phyloP scores from a whole-genome alignment of 2,888 invertebrate genomes.

The Apamea anceps region DNA sequence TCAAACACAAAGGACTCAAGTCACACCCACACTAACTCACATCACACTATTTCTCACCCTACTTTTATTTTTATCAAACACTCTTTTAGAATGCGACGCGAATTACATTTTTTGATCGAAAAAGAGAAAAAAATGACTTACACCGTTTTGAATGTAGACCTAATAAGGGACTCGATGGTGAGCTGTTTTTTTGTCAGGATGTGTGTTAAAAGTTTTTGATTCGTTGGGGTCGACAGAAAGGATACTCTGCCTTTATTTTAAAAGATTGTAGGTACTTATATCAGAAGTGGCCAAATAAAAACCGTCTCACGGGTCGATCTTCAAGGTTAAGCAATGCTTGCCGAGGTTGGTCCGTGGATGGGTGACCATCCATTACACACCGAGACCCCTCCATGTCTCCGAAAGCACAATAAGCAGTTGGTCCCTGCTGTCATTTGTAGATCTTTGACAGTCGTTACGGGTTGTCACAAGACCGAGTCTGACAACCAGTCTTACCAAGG shows the following conservation, averaged over 20 bases:
- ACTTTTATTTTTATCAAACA: constrained; percentile 53
- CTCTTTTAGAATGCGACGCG: constrained; percentile 52
- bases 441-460: too few relatives aligned
- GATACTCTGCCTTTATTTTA: not conserved
- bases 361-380: too few relatives aligned
- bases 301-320: too few relatives aligned
- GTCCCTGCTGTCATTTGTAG: too few relatives aligned
- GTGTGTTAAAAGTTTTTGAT: constrained; percentile 14
- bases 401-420: too few relatives aligned
- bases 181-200: constrained; percentile 20
- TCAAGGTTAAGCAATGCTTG: too few relatives aligned
- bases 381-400: too few relatives aligned
- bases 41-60: not conserved
- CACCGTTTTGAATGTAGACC: constrained; percentile 50
- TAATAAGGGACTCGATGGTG: constrained; percentile 32
- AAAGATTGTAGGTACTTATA: not conserved
- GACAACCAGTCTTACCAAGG: too few relatives aligned
- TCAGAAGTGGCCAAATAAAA: not conserved
- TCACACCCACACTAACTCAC: not conserved
- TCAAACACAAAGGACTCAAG: constrained; percentile 32
- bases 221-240: constrained; percentile 16
- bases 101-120: constrained; percentile 40
- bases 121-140: constrained; percentile 14
- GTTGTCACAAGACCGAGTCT: too few relatives aligned
- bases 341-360: too few relatives aligned